Conservation (phyloP, 2,797 vertebrate genomes). For the Hozukius guyotensis region DNA sequence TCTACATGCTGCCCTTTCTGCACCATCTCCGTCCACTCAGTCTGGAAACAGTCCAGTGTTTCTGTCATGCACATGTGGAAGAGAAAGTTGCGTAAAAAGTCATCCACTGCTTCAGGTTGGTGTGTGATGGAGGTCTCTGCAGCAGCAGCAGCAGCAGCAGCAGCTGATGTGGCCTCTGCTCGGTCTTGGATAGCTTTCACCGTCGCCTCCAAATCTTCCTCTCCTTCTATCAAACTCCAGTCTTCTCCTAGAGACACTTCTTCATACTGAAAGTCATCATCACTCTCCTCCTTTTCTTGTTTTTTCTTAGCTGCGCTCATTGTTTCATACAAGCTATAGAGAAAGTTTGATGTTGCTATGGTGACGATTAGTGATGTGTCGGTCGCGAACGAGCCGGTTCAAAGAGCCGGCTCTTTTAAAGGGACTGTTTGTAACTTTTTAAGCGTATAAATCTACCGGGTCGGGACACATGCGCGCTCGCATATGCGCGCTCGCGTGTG, state of each 20-base stretch:
- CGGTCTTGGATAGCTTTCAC: constrained; percentile 75
- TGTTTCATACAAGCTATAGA: fast-evolving
- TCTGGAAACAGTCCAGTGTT: constrained; percentile 92
- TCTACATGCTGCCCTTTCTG: constrained; percentile 78
- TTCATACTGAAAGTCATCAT: constrained; percentile 82
- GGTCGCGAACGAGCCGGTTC: fast-evolving
- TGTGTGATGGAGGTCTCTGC: constrained; percentile 22
- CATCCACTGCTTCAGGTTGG: constrained; percentile 82
- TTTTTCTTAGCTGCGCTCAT: constrained; percentile 19
- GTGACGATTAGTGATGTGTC: not conserved
- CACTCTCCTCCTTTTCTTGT: not conserved
- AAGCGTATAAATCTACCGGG: too few relatives aligned
- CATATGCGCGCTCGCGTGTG: too few relatives aligned
- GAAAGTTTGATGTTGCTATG: constrained; percentile 52
- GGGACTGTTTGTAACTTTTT: too few relatives aligned
- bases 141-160: not conserved
- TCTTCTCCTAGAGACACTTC: constrained; percentile 82
- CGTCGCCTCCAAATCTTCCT: constrained; percentile 83
- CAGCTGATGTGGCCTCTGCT: constrained; percentile 31
- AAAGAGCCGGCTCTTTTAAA: too few relatives aligned
- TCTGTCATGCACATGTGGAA: constrained; percentile 87
- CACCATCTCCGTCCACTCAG: constrained; percentile 90
- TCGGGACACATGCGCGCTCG: too few relatives aligned
- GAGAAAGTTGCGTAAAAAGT: constrained; percentile 91
- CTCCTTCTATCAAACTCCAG: constrained; percentile 78